Conservation (phyloP, 2,888 invertebrate genomes). For the Xylota segnis region DNA sequence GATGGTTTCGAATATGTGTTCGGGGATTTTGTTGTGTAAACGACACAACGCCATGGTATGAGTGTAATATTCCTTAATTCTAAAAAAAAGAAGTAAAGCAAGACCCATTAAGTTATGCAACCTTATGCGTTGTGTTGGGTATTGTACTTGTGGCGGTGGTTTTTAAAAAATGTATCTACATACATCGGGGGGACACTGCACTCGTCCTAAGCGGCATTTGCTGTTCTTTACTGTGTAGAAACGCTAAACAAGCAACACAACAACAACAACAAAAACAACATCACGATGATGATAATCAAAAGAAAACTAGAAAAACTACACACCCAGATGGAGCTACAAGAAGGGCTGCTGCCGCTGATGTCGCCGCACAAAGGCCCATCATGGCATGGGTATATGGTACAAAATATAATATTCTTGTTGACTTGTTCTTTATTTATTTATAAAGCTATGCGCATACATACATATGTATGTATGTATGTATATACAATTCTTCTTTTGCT, state of each 20-base stretch:
- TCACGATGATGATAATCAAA: slow-evolving; percentile 49
- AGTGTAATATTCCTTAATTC: slow-evolving; percentile 49
- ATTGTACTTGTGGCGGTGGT: slow-evolving; percentile 24
- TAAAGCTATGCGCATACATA: slow-evolving; percentile 23
- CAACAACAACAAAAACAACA: slow-evolving; percentile 24
- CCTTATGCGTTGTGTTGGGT: slow-evolving; percentile 36
- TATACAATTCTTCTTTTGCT: slow-evolving; percentile 20
- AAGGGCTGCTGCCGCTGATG: slow-evolving; percentile 39
- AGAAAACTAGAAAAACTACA: slow-evolving; percentile 32
- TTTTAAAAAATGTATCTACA: slow-evolving; percentile 30
- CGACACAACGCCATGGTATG: slow-evolving; percentile 18
- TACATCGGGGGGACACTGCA: slow-evolving; percentile 62
- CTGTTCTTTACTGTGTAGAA: slow-evolving; percentile 35
- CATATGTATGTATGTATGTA: too few relatives aligned
- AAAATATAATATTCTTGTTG: slow-evolving; percentile 50
- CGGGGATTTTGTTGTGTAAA: slow-evolving; percentile 32
- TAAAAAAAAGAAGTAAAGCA: slow-evolving; percentile 51
- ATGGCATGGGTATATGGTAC: slow-evolving; percentile 32
- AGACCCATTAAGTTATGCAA: slow-evolving; percentile 74
- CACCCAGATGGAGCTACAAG: slow-evolving; percentile 20
- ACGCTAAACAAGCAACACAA: slow-evolving; percentile 23
- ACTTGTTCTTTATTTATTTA: slow-evolving; percentile 36
- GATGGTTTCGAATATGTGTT: slow-evolving; percentile 11
- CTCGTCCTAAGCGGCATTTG: slow-evolving; percentile 47
- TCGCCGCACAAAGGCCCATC: slow-evolving; percentile 38